A percentile compares a stretch with the other conserved stretches of the same genome.
Evolutionary conservation across 2,113 vertebrate genomes (phyloP).

Genomic region (Poecilia latipinna): DNA sequence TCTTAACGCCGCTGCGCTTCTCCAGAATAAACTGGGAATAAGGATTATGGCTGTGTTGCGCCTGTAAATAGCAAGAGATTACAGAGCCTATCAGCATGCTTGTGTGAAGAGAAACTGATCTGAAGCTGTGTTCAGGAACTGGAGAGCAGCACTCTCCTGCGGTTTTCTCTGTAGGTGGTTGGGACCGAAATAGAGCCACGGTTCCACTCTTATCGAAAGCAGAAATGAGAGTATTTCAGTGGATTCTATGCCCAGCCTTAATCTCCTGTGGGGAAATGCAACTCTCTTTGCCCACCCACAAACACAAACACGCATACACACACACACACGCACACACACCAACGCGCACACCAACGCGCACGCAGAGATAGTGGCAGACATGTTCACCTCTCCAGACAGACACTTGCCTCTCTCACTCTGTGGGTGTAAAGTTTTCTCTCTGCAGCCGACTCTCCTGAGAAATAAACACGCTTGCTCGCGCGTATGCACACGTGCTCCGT

Average conservation of each 20-base stretch:
- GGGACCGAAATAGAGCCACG: constrained; percentile 69
- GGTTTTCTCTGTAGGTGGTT: constrained; percentile 63
- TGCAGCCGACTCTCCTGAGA: constrained; percentile 31
- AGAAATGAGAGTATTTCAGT: constrained; percentile 64
- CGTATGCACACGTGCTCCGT: constrained; percentile 7
- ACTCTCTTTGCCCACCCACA: constrained; percentile 27
- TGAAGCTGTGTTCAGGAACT: constrained; percentile 46
- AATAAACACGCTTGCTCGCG: constrained; percentile 20
- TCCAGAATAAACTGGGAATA: neutral
- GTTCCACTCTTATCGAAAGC: constrained; percentile 67
- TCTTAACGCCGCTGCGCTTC: neutral
- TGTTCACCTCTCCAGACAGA: constrained; percentile 59
- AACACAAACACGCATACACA: too few relatives aligned
- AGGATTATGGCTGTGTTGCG: constrained; percentile 37
- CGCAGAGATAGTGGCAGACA: constrained; percentile 37
- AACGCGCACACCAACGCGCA: constrained; percentile 24
- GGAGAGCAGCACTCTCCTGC: constrained; percentile 44
- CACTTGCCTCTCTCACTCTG: constrained; percentile 51
- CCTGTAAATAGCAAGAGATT: constrained; percentile 52
- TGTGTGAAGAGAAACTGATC: constrained; percentile 46
- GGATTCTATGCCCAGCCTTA: constrained; percentile 63
- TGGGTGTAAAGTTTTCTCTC: constrained; percentile 60
- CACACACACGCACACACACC: neutral
- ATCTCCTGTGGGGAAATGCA: constrained; percentile 63
- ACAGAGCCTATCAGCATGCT: constrained; percentile 27